phyloP scores from a whole-genome alignment of 2,888 invertebrate species.

The Autographa gamma region DNA sequence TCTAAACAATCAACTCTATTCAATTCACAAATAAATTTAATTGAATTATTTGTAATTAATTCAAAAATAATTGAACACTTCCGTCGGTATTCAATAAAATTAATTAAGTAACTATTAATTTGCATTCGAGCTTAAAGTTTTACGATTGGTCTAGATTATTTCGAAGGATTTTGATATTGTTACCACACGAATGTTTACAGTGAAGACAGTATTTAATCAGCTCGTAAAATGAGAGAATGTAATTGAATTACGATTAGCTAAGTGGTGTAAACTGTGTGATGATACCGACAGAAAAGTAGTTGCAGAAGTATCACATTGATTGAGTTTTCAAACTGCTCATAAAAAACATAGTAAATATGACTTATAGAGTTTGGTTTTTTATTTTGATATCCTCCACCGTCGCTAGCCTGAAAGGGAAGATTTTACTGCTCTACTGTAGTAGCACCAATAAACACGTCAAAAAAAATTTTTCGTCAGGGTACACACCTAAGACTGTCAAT shows the following conservation, averaged over 20 bases:
- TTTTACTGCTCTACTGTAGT: too few species aligned
- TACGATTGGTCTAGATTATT: constrained; percentile 7
- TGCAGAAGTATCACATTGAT: constrained; percentile 23
- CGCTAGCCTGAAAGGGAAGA: too few species aligned
- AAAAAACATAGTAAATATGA: too few species aligned
- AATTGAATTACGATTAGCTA: constrained; percentile 36
- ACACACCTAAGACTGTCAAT: too few species aligned
- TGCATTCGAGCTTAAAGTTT: constrained; percentile 26
- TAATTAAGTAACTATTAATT: constrained; percentile 22
- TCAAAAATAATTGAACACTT: constrained; percentile 19
- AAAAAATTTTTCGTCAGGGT: too few species aligned
- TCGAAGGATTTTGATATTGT: not conserved
- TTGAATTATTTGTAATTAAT: constrained; percentile 23
- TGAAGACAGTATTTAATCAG: constrained; percentile 19
- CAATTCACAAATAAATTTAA: constrained; percentile 39
- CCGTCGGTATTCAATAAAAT: constrained; percentile 14
- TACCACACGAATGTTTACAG: constrained; percentile 30
- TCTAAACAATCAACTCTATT: constrained; percentile 40
- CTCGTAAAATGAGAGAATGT: constrained; percentile 29
- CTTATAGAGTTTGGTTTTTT: too few species aligned
- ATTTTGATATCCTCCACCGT: too few species aligned
- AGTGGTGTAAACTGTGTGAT: constrained; percentile 17
- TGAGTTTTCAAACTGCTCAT: too few species aligned
- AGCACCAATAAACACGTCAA: too few species aligned
- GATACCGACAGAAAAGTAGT: not conserved